A percentile compares a stretch with the other conserved stretches of the same genome.
Conservation (phyloP, 2,888 invertebrate genomes). For the Mesoligia furuncula region DNA sequence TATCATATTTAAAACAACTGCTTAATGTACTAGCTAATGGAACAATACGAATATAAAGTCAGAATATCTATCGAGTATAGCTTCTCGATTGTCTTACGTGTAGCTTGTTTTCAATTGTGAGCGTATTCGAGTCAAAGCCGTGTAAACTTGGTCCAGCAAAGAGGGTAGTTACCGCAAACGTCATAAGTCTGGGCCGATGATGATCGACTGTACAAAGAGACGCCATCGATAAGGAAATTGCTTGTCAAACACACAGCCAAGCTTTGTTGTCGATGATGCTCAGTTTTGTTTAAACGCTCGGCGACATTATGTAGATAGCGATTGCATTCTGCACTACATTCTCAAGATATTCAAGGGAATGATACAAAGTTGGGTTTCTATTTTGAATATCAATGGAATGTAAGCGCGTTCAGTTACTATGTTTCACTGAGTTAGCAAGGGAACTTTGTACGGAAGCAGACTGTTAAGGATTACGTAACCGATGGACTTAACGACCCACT, state of each 20-base stretch:
- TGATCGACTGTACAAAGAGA: slow-evolving; percentile 5
- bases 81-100: slow-evolving; percentile 19
- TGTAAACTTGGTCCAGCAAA: slow-evolving; percentile 11
- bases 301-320: neutral
- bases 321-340: neutral
- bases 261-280: slow-evolving; percentile 6
- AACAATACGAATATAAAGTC: slow-evolving; percentile 9
- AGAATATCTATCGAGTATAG: neutral
- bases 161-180: slow-evolving; percentile 7
- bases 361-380: slow-evolving; percentile 16
- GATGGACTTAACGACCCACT: slow-evolving; percentile 17
- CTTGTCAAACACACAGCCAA: slow-evolving; percentile 32
- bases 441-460: slow-evolving; percentile 9
- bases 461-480: slow-evolving; percentile 36
- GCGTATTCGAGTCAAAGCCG: neutral
- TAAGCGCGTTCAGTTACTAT: slow-evolving; percentile 5
- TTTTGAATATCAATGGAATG: slow-evolving; percentile 20
- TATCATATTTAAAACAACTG: slow-evolving; percentile 14
- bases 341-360: neutral
- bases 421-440: slow-evolving; percentile 11
- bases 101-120: neutral
- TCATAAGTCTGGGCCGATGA: slow-evolving; percentile 1
- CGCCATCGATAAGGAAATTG: slow-evolving; percentile 41
- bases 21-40: slow-evolving; percentile 8
- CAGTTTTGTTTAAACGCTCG: neutral